A percentile compares a stretch with the other conserved stretches of the same genome.
These are phyloP conservation scores for Nesometra sesokonis DNA, from an alignment of 35 echinoderm and acorn worm species.

Conservation along the genomic window DNA sequence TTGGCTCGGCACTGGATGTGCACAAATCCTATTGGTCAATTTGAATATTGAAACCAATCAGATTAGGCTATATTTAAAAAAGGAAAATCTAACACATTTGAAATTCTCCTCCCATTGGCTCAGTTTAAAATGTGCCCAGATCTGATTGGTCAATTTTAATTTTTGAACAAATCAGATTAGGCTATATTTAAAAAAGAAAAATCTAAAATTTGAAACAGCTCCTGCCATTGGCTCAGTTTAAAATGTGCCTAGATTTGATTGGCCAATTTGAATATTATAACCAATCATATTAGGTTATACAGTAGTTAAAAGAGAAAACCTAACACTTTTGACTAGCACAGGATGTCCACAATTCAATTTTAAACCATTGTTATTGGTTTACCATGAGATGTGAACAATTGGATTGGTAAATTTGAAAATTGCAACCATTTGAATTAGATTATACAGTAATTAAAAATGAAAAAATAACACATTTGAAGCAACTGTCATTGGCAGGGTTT, in stretches of 20 bases:
- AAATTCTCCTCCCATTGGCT: constrained; percentile 6
- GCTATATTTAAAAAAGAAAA: not conserved
- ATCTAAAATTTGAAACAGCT: not conserved
- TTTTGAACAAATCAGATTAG: not conserved
- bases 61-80: not conserved
- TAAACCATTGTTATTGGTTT: too few species aligned
- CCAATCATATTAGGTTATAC: not conserved
- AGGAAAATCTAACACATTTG: not conserved
- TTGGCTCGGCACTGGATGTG: not conserved
- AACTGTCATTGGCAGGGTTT: too few species aligned
- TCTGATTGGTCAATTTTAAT: not conserved
- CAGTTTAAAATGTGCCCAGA: not conserved
- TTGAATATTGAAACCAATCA: not conserved
- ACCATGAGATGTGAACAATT: too few species aligned
- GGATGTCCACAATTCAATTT: too few species aligned
- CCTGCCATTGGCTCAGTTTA: not conserved
- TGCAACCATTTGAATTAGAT: too few species aligned
- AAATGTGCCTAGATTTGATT: not conserved
- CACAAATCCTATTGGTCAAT: not conserved
- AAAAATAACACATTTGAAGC: too few species aligned
- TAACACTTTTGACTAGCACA: too few species aligned
- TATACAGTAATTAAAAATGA: too few species aligned
- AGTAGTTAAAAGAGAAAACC: too few species aligned
- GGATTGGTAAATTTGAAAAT: too few species aligned
- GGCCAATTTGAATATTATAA: not conserved